Evolutionary conservation across 2,797 vertebrate genomes (phyloP).

Genomic region (Helostoma temminkii): DNA sequence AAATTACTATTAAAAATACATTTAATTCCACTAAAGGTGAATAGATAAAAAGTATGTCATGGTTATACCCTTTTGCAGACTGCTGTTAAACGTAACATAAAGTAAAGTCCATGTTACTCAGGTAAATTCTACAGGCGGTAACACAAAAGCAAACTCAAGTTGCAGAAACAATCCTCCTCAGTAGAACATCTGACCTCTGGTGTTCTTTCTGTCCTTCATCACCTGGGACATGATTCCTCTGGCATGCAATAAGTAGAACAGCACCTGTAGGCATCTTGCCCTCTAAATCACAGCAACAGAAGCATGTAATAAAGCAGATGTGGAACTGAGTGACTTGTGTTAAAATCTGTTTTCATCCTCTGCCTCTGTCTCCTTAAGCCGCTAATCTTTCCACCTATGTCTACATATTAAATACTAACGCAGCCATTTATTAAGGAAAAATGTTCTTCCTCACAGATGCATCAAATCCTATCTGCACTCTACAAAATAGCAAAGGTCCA

Average conservation of each 20-base stretch:
- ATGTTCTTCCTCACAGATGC: conserved; percentile 63
- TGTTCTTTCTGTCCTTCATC: conserved; percentile 51
- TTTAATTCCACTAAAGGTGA: not conserved
- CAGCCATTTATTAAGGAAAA: conserved; percentile 48
- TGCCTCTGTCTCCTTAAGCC: conserved; percentile 26
- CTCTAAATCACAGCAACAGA: conserved; percentile 63
- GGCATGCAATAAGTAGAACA: conserved; percentile 49
- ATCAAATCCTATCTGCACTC: conserved; percentile 19
- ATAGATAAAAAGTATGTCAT: not conserved
- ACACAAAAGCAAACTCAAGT: not conserved
- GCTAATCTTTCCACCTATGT: conserved; percentile 6
- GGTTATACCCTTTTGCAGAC: not conserved
- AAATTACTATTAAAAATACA: not conserved
- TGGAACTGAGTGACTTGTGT: conserved; percentile 30
- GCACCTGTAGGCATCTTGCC: conserved; percentile 54
- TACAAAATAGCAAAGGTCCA: conserved; percentile 22
- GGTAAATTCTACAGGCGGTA: not conserved
- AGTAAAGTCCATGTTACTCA: not conserved
- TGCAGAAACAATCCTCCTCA: conserved; percentile 15
- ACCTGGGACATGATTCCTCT: conserved; percentile 52
- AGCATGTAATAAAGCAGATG: conserved; percentile 57
- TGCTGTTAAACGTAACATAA: not conserved
- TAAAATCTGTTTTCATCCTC: conserved; percentile 43
- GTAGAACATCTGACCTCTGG: conserved; percentile 40
- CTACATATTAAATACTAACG: conserved; percentile 25